Conservation (phyloP, 1,140 invertebrate species). For the Neodiprion virginianus region DNA sequence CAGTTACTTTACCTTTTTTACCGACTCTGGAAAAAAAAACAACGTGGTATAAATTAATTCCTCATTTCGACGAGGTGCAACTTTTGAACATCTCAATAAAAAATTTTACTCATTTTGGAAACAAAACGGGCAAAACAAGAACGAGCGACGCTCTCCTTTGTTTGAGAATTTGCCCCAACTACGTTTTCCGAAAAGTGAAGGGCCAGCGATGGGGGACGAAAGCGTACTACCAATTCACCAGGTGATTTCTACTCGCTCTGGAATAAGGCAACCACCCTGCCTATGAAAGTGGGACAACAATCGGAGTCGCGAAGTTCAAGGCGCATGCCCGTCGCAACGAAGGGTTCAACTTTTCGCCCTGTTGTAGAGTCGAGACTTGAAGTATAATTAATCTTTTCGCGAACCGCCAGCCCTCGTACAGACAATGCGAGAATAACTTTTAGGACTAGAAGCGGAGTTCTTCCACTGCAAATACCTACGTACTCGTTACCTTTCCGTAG, state of each 20-base stretch:
- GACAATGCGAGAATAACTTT: too few species aligned
- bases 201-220: background rate
- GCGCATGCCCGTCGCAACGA: too few species aligned
- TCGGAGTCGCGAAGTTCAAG: background rate
- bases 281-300: background rate
- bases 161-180: background rate
- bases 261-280: background rate
- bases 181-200: background rate
- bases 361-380: too few species aligned
- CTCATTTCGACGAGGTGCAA: background rate
- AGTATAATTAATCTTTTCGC: too few species aligned
- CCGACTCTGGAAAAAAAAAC: background rate
- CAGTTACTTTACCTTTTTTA: background rate
- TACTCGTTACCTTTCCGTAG: too few species aligned
- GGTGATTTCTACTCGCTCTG: background rate
- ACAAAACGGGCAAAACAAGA: background rate
- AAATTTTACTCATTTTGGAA: background rate
- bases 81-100: background rate
- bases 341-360: too few species aligned
- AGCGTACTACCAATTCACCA: background rate
- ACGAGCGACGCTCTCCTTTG: background rate
- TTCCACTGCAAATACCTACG: too few species aligned
- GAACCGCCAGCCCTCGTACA: too few species aligned
- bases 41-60: too few species aligned
- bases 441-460: too few species aligned